Conservation (phyloP, 2,113 vertebrate genomes). For the Pantherophis guttatus region DNA sequence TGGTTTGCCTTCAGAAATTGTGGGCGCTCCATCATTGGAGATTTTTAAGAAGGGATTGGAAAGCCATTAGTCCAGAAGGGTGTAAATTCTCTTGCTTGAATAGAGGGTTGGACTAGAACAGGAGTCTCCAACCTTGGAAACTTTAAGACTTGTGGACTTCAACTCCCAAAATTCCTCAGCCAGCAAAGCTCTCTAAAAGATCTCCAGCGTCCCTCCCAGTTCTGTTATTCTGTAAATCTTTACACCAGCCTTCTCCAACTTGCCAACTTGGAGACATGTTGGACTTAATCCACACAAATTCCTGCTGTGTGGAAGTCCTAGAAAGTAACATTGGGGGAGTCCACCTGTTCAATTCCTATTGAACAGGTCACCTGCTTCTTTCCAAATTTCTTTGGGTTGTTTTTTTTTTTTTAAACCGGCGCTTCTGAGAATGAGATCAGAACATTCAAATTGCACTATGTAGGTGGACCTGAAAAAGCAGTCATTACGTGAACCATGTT, state of each 20-base stretch:
- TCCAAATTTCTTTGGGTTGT: neutral
- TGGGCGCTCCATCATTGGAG: neutral
- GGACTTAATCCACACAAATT: neutral
- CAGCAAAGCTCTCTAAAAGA: neutral
- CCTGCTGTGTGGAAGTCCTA: neutral
- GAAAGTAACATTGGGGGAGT: neutral
- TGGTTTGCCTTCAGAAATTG: neutral
- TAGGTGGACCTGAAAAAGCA: neutral
- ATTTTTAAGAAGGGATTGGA: no score
- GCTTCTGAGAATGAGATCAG: neutral
- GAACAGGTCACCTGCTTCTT: neutral
- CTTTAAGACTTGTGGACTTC: no score
- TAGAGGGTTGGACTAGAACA: neutral
- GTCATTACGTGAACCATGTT: neutral
- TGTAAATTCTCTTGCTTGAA: neutral
- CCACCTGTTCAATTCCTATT: neutral
- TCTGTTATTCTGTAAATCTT: neutral
- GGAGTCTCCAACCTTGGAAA: no score
- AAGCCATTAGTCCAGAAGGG: neutral
- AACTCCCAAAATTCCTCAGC: no score
- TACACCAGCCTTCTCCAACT: neutral
- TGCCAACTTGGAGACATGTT: neutral
- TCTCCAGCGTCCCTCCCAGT: neutral
- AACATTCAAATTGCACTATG: neutral
- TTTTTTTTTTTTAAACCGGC: neutral